Percentiles rank a stretch among this genome's conserved stretches.
These are phyloP conservation scores for silkworm (Bombyx mori) DNA, from an alignment of 1,140 invertebrate species.

Conservation along the genomic window ASM3026992v2 NC_085110.1:7709501-7710000, in stretches of 20 bases:
- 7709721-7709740: slow-evolving; percentile 10
- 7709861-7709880: slow-evolving; percentile 43
- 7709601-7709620: too few species aligned
- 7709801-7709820: slow-evolving; percentile 48
- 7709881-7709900: slow-evolving; percentile 48
- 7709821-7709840: slow-evolving; percentile 48
- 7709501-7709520: too few species aligned
- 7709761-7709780: too few species aligned
- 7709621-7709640: slow-evolving; percentile 1
- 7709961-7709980: slow-evolving; percentile 10
- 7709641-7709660: slow-evolving; percentile 4
- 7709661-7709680: slow-evolving; percentile 15
- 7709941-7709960: slow-evolving; percentile 28
- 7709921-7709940: slow-evolving; percentile 30
- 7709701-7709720: slow-evolving; percentile 28
- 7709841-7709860: slow-evolving; percentile 63
- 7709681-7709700: slow-evolving; percentile 32
- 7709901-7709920: slow-evolving; percentile 69
- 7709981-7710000: slow-evolving; percentile 45
- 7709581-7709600: too few species aligned
- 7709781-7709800: slow-evolving; percentile 30
- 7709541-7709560: too few species aligned
- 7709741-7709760: too few species aligned
- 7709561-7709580: too few species aligned
- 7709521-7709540: too few species aligned